Percentiles rank a stretch among this genome's conserved stretches.
phyloP scores from a whole-genome alignment of 2,888 invertebrate species.

The Euzetes globulus region DNA sequence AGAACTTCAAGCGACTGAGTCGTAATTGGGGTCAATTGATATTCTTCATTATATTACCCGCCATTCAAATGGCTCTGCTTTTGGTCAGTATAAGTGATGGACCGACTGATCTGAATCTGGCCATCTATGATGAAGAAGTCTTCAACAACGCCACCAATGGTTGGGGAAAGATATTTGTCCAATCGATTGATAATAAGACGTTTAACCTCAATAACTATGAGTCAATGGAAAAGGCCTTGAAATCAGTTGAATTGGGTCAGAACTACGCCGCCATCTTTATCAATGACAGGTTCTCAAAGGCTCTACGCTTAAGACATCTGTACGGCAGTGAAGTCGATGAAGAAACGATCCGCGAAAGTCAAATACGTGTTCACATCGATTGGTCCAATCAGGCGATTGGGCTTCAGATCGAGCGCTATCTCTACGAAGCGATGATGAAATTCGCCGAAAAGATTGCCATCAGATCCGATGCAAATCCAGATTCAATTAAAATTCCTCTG shows the following conservation, averaged over 20 bases:
- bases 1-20: slow-evolving; percentile 45
- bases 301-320: slow-evolving; percentile 69
- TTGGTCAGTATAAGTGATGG: neutral
- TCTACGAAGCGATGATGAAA: slow-evolving; percentile 11
- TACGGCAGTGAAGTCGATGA: slow-evolving; percentile 48
- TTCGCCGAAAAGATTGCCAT: neutral
- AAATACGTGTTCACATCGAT: neutral
- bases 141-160: neutral
- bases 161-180: neutral
- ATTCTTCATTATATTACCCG: neutral
- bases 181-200: neutral
- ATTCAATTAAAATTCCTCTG: neutral
- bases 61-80: neutral
- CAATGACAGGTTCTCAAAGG: slow-evolving; percentile 79
- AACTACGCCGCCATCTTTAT: slow-evolving; percentile 85
- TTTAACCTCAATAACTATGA: slow-evolving; percentile 37
- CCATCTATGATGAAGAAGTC: neutral
- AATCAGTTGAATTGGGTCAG: slow-evolving; percentile 65
- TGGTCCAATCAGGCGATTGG: slow-evolving; percentile 18
- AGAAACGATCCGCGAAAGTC: neutral
- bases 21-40: slow-evolving; percentile 40
- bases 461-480: neutral
- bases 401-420: neutral
- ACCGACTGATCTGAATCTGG: neutral
- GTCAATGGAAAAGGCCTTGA: slow-evolving; percentile 57